Percentiles rank a stretch among this genome's conserved stretches.
Conservation (phyloP, 2,113 vertebrate genomes). For the Ramphastos sulfuratus region DNA sequence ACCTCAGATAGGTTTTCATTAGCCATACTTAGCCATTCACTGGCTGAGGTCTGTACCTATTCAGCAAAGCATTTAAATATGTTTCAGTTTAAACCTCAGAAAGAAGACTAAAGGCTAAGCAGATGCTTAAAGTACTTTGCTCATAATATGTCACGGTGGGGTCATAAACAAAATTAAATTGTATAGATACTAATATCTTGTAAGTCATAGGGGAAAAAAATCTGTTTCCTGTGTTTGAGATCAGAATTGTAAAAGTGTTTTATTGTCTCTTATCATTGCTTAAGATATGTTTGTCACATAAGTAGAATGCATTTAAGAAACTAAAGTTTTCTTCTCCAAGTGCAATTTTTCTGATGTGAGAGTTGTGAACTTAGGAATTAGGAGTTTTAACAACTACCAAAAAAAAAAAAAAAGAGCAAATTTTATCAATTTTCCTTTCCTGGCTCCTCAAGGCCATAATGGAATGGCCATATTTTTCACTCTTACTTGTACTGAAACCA, state of each 20-base stretch:
- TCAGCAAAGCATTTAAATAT: background rate
- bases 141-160: background rate
- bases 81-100: background rate
- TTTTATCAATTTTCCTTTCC: background rate
- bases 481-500: background rate
- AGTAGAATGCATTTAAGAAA: background rate
- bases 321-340: background rate
- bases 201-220: background rate
- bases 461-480: background rate
- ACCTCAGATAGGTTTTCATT: background rate
- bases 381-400: background rate
- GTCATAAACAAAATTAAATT: background rate
- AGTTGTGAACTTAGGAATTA: slow-evolving; percentile 1
- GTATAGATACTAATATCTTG: background rate
- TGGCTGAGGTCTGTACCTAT: background rate
- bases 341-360: background rate
- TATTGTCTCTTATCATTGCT: background rate
- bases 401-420: background rate
- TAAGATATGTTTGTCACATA: background rate
- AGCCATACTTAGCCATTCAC: background rate
- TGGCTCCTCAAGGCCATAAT: background rate
- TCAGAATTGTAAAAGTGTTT: background rate
- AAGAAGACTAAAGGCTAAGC: background rate
- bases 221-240: background rate
- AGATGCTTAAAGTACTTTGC: background rate